phyloP scores from a whole-genome alignment of 1,140 invertebrate species.

The Rhopalosiphum maidis region DNA sequence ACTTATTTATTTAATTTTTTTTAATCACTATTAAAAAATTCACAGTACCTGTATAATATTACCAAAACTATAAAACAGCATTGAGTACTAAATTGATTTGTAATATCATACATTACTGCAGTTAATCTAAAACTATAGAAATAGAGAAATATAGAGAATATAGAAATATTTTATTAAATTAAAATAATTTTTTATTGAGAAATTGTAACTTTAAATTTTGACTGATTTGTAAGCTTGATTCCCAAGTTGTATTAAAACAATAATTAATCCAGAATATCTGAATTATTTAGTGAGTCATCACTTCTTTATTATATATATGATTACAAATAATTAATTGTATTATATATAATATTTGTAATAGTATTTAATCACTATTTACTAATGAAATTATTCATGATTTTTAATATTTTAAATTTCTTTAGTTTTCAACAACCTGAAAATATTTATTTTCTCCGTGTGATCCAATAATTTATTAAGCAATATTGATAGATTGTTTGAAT shows the following conservation, averaged over 20 bases:
- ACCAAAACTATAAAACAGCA: neutral
- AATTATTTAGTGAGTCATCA: neutral
- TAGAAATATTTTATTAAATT: too few relatives aligned
- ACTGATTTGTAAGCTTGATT: neutral
- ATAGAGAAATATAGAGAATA: too few relatives aligned
- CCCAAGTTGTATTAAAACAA: neutral
- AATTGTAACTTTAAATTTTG: neutral
- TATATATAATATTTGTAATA: neutral
- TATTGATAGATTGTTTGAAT: neutral
- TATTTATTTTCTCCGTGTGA: neutral
- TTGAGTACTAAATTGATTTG: neutral
- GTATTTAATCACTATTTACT: neutral
- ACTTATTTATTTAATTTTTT: neutral
- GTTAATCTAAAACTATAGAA: neutral
- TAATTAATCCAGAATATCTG: neutral
- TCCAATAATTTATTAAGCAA: neutral
- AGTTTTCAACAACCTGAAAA: neutral
- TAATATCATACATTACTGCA: neutral
- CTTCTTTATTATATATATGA: neutral
- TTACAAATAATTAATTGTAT: neutral
- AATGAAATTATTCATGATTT: neutral
- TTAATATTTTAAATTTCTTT: slow-evolving; percentile 19
- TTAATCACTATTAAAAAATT: neutral
- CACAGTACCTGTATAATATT: neutral
- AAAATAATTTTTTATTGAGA: neutral